A percentile compares a stretch with the other conserved stretches of the same genome.
phyloP scores from a whole-genome alignment of 2,797 vertebrate species.

The Fratercula arctica region DNA sequence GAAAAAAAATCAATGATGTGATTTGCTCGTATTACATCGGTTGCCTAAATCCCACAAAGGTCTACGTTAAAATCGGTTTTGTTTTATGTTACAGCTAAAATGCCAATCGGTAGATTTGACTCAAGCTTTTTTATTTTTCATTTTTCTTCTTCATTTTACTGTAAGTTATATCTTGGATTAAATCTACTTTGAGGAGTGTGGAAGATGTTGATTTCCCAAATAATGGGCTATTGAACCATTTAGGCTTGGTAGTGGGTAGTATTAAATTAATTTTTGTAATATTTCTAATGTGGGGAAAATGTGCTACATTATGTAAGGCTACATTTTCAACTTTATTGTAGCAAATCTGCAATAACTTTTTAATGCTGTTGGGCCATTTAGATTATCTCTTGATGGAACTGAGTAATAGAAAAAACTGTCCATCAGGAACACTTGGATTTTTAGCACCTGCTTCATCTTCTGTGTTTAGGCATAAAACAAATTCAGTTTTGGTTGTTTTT shows the following conservation, averaged over 20 bases:
- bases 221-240: neutral
- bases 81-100: neutral
- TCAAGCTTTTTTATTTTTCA: neutral
- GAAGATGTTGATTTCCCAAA: neutral
- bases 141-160: conserved; percentile 40
- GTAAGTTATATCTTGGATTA: neutral
- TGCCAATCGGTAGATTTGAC: neutral
- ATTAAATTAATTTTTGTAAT: neutral
- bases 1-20: neutral
- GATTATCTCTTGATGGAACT: neutral
- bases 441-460: neutral
- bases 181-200: neutral
- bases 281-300: neutral
- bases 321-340: neutral
- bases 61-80: neutral
- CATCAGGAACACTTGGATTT: neutral
- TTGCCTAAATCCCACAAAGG: neutral
- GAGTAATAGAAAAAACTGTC: neutral
- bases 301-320: neutral
- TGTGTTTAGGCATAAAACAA: neutral
- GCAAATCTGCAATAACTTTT: neutral
- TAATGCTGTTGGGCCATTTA: neutral
- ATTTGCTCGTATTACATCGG: neutral
- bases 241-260: neutral
- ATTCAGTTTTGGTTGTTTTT: neutral